Base-by-base conservation (phyloP, 2,797 vertebrate genomes). In the Anguilla marmorata region DNA sequence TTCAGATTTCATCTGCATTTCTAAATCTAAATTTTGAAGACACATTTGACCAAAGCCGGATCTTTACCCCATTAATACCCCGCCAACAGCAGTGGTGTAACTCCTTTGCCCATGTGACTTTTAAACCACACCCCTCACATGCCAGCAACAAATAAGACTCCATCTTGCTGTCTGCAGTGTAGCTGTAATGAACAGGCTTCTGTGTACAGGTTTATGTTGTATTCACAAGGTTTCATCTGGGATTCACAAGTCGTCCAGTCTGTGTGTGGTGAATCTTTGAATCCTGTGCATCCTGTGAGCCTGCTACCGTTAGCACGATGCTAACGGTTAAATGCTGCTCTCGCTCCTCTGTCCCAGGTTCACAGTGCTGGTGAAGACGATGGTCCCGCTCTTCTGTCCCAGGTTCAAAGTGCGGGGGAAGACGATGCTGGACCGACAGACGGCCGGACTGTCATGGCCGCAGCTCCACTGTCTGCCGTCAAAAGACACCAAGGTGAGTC, bases 381-480 rank as follows among this genome's bases (percentile, higher is more conserved):
- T 45, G 76, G 7, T 80, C 41, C 41, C 41, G 19, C 45, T 2
- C 1, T 50, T 82, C 45, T 50, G 19, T 50, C 14, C 80, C 52
- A 97, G 96, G 94, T 97, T 45, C 92, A 94, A 5, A 96, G 96
- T 90, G 95, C 93, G 85, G 96, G 93, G 86, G 96, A 97, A 84
- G 95, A 96, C 1, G 95, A 96, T 45, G 88, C 86, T 84, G 92
- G 89, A 87, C 92, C 92, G 86, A 86, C 90, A 84, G 92, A 95
- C 72, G 50, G 88, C 2, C 74, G 90, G n/a, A 89, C 60, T 88
- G 84, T 87, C 50, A 27, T 84, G 56, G 87, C 89, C n/a, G 82
- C 27, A 19, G 24, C 2, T 89, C 88, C 45, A 0, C 88, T 87
- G 27, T 91, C 91, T n/a, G 88, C 90, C 27, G 90, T 90, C 19